phyloP scores from a whole-genome alignment of 2,888 invertebrate species.

The Eupithecia exiguata region DNA sequence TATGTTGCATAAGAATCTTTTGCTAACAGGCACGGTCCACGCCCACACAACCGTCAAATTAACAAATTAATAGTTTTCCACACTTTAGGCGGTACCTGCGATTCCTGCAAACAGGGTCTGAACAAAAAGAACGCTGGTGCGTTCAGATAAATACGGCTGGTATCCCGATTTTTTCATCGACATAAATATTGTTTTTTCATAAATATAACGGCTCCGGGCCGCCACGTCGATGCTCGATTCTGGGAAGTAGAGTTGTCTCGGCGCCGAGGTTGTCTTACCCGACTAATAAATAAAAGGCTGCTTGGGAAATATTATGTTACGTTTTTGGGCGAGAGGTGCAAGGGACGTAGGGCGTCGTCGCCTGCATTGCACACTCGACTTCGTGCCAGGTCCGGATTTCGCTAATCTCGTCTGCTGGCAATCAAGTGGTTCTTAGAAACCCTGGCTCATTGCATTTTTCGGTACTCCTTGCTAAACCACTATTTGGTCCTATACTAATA shows the following conservation, averaged over 20 bases:
- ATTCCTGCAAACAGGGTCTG: conserved; percentile 75
- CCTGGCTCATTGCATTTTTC: conserved; percentile 1
- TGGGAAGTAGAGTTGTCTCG: conserved; percentile 79
- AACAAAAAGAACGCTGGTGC: conserved; percentile 77
- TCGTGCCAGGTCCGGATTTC: conserved; percentile 63
- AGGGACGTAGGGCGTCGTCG: conserved; percentile 66
- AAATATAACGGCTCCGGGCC: conserved; percentile 78
- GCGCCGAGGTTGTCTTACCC: conserved; percentile 71
- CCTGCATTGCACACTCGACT: conserved; percentile 67
- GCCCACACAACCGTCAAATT: conserved; percentile 64
- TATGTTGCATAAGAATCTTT: conserved; percentile 38
- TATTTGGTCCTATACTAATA: neutral
- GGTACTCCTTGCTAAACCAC: neutral
- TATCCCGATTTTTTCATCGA: conserved; percentile 79
- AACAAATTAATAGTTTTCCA: conserved; percentile 73
- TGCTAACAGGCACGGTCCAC: conserved; percentile 57
- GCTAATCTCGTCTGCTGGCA: conserved; percentile 48
- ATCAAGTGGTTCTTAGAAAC: conserved; percentile 28
- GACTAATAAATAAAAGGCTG: conserved; percentile 82
- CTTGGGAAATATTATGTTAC: conserved; percentile 83
- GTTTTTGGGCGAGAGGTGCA: conserved; percentile 66
- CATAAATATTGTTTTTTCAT: conserved; percentile 83
- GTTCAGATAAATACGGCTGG: conserved; percentile 75
- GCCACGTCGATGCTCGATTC: conserved; percentile 75
- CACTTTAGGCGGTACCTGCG: conserved; percentile 70